Conservation (phyloP, 92 coral and sea anemone genomes). For the Palythoa heliodiscus region DNA sequence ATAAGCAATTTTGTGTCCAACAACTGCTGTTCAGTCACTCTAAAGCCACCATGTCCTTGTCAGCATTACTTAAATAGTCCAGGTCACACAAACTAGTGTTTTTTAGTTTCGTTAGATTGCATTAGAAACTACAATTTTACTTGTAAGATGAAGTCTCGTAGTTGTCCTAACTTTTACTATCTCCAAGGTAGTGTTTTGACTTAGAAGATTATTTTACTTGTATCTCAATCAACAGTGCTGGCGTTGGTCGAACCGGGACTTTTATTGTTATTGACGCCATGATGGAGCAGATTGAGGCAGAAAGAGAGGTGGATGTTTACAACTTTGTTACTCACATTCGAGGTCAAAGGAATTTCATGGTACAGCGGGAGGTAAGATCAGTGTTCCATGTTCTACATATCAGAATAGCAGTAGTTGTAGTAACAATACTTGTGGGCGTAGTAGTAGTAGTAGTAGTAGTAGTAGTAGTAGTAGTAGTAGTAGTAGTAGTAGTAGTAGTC, state of each 20-base stretch:
- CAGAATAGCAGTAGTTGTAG: background rate
- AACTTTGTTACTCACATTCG: constrained; percentile 63
- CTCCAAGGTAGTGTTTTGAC: background rate
- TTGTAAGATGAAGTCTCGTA: too few relatives aligned
- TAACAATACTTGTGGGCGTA: too few relatives aligned
- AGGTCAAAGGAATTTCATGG: constrained; percentile 65
- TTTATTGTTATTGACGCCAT: constrained; percentile 75
- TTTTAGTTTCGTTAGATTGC: too few relatives aligned
- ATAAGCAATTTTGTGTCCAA: background rate
- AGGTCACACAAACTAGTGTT: too few relatives aligned
- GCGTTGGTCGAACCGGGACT: constrained; percentile 73
- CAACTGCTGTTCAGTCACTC: too few relatives aligned
- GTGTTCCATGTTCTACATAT: background rate
- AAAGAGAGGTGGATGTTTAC: constrained; percentile 53
- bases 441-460: too few relatives aligned
- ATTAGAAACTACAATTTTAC: too few relatives aligned
- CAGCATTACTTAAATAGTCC: too few relatives aligned
- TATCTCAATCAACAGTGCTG: constrained; percentile 51
- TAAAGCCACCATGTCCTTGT: too few relatives aligned
- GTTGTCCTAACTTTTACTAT: too few relatives aligned
- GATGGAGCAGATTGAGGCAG: constrained; percentile 61
- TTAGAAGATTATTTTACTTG: background rate
- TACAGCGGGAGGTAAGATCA: constrained; percentile 50
- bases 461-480: too few relatives aligned
- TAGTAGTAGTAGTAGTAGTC: too few relatives aligned